Percentiles rank a stretch among this genome's conserved stretches.
Evolutionary conservation across 2,888 invertebrate genomes (phyloP).

Genomic region (Scelioninae gen. 2): DNA sequence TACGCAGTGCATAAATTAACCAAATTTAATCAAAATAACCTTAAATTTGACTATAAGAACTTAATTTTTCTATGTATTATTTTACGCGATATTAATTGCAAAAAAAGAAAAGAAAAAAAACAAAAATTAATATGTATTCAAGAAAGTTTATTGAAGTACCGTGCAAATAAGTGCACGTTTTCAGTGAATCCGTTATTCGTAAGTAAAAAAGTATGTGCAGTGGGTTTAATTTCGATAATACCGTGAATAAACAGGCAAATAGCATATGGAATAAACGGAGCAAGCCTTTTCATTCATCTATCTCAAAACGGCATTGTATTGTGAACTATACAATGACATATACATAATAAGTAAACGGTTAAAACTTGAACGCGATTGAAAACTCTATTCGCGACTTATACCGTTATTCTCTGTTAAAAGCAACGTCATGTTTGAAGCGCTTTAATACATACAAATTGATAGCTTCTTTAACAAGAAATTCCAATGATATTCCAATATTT

Average conservation of each 20-base stretch:
- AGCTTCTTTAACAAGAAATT: constrained; percentile 18
- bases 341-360: constrained; percentile 34
- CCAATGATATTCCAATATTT: not conserved
- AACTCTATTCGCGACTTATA: constrained; percentile 18
- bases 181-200: constrained; percentile 11
- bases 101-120: too few relatives aligned
- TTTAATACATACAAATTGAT: constrained; percentile 11
- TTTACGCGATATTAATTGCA: too few relatives aligned
- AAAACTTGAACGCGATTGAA: constrained; percentile 26
- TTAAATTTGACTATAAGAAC: too few relatives aligned
- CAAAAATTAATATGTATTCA: too few relatives aligned
- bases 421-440: constrained; percentile 24
- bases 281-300: constrained; percentile 25
- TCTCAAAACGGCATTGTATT: constrained; percentile 26
- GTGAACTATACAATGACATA: constrained; percentile 28
- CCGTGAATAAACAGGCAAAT: constrained; percentile 19
- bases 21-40: too few relatives aligned
- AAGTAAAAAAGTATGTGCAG: constrained; percentile 28
- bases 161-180: too few relatives aligned
- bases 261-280: constrained; percentile 1
- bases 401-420: constrained; percentile 18
- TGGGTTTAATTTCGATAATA: constrained; percentile 13
- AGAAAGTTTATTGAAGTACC: too few relatives aligned
- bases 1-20: too few relatives aligned
- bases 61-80: too few relatives aligned